phyloP scores from a whole-genome alignment of 2,113 vertebrate species.

The Balaenoptera acutorostrata region DNA sequence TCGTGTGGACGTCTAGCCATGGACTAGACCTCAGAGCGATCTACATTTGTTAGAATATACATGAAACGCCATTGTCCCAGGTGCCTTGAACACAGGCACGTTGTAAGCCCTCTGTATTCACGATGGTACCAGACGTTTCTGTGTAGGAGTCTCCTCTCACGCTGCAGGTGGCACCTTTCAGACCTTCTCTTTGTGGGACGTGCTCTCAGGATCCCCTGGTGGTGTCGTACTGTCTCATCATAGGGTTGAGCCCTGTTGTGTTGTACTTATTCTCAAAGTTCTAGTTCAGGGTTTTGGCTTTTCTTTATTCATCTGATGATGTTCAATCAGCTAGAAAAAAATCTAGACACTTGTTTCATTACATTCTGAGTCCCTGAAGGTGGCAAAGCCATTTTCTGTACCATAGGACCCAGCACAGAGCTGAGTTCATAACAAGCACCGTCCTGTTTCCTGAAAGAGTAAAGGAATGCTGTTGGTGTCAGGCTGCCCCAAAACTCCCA shows the following conservation, averaged over 20 bases:
- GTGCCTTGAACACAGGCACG: accelerated
- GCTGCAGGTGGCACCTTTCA: accelerated
- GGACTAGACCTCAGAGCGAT: background rate
- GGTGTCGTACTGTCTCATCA: accelerated
- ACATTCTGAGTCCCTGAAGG: background rate
- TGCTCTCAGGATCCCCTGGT: background rate
- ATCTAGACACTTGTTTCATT: accelerated
- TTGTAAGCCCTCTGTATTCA: background rate
- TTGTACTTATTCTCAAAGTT: background rate
- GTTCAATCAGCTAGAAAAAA: accelerated
- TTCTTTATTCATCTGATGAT: background rate
- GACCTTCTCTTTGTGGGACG: accelerated
- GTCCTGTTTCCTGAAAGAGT: accelerated
- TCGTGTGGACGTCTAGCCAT: accelerated
- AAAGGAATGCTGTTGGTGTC: no score
- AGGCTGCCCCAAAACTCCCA: background rate
- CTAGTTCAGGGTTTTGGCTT: background rate
- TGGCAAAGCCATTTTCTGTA: background rate
- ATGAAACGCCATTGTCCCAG: accelerated
- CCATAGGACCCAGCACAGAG: accelerated
- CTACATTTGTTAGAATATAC: accelerated
- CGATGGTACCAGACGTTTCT: accelerated
- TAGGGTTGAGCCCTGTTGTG: accelerated
- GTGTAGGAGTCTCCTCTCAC: accelerated
- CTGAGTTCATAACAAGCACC: accelerated